Base-by-base conservation (phyloP, 2,888 invertebrate species). In the Acleris literana region DNA sequence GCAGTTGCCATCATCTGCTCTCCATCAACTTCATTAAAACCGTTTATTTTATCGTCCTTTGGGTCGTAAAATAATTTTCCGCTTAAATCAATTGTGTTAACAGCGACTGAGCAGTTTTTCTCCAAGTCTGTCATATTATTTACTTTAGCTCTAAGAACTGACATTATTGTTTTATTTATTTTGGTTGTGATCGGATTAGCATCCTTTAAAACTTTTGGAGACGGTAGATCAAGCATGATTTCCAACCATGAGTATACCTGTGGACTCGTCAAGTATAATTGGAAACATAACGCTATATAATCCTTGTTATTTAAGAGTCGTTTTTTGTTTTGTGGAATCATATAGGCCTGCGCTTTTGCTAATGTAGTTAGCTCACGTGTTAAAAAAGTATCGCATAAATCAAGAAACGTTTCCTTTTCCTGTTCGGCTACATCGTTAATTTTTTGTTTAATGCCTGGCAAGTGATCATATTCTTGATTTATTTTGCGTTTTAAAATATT, bases 21-120 rank as follows among this genome's bases (percentile, higher is more conserved):
- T 53, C 53, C 53, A 29, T 53, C 29, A n/a, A 53, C n/a, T 25
- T 53, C 53, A n/a, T 53, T 13, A 29, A 53, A 53, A 7, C 53
- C 53, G 3, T 16, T 6, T 3, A 53, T 53, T 29, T 29, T 53
- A 29, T 53, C 53, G 9, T 53, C 53, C n/a, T 53, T 53, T 53
- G 16, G n/a, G n/a, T 53, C 17, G 29, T 53, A 53, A n/a, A 53
- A 53, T n/a, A 53, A 29, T n/a, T 25, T 7, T 25, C 13, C 25
- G 5, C 33, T 29, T 17, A 53, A 53, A 29, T 29, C 25, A 25
- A 53, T 29, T 7, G n/a, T 53, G 17, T n/a, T n/a, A 7, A 53
- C 7, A 29, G 29, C n/a, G 2, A 53, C 5, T 16, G 29, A 16
- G 25, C 53, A 53, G 53, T 53, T n/a, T 17, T 29, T 53, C 6